Evolutionary conservation across 2,797 vertebrate species (phyloP), one percentile per base, ranked within the genome.

Genomic region (Notamacropus eugenii): DNA sequence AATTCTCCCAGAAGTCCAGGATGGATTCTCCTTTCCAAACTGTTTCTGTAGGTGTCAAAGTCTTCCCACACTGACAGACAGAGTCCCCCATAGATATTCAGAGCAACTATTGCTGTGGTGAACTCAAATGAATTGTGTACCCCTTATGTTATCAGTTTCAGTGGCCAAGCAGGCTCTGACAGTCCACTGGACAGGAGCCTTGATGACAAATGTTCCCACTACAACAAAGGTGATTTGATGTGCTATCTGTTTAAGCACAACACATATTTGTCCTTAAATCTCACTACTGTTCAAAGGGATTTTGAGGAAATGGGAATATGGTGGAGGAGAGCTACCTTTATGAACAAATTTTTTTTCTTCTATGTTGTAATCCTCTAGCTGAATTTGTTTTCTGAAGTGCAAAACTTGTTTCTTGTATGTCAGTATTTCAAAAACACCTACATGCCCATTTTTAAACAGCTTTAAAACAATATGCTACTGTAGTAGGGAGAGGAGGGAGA

Each of bases 61-160:
- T 94, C 67, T 92, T 95, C 92, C 95, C 82, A 46, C 34, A 1
- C 74, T 74, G 94, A 97, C 96, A 92, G 62, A 59, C 82, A 97
- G 95, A 92, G 19, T 16, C 91, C 92, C 95, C 92, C 55, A 91
- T 95, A 91, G 58, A 27, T 24, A 46, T 87, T 87, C 74, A 87
- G 40, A 46, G 40, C 22, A 87, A 46, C 74, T 27, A 87, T 46
- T 50, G 40, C 74, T 6, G 3, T 87, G 9, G 40, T 46, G 74
- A 87, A 11, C 74, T 87, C 40, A 46, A 50, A 87, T 67, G 56
- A 54, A 90, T 40, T 92, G 46, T 90, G 50, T 52, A 19, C 50
- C 57, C 0, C n/a, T 74, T 54, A 54, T 13, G 9, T 82, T 93
- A 24, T 31, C 93, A 56, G 57, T 24, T 93, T 87, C 13, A 14